phyloP scores from a whole-genome alignment of 2,113 vertebrate genomes.

The Charadrius vociferus region DNA sequence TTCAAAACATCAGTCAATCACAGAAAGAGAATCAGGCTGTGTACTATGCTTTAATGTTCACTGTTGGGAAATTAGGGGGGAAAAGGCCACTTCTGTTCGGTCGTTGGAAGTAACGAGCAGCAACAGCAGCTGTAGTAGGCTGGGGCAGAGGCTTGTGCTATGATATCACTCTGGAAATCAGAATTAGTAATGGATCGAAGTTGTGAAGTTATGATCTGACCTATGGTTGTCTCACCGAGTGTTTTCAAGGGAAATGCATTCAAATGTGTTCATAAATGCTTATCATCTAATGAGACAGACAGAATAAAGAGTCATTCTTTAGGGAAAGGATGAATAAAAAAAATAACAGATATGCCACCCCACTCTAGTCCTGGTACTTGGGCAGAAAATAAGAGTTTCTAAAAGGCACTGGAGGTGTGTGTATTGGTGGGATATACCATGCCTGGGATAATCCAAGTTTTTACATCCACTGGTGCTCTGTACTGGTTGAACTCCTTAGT shows the following conservation, averaged over 20 bases:
- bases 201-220: background rate
- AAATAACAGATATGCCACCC: background rate
- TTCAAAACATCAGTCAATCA: background rate
- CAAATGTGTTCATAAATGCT: background rate
- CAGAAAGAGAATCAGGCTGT: background rate
- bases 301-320: background rate
- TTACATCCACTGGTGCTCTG: background rate
- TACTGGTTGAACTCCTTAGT: background rate
- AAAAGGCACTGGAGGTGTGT: background rate
- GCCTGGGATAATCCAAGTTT: background rate
- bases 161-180: constrained; percentile 14
- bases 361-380: rapidly evolving
- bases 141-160: background rate
- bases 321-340: background rate
- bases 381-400: background rate
- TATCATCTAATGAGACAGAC: background rate
- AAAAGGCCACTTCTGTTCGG: background rate
- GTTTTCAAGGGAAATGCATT: background rate
- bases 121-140: background rate
- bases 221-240: background rate
- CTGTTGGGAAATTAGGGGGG: background rate
- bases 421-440: background rate
- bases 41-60: background rate
- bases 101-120: background rate
- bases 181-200: background rate